Percentiles rank a stretch among this genome's conserved stretches.
These are phyloP conservation scores for Caenorhabditis zanzibari DNA, from an alignment of 2,888 invertebrate species.

Conservation along the genomic window DNA sequence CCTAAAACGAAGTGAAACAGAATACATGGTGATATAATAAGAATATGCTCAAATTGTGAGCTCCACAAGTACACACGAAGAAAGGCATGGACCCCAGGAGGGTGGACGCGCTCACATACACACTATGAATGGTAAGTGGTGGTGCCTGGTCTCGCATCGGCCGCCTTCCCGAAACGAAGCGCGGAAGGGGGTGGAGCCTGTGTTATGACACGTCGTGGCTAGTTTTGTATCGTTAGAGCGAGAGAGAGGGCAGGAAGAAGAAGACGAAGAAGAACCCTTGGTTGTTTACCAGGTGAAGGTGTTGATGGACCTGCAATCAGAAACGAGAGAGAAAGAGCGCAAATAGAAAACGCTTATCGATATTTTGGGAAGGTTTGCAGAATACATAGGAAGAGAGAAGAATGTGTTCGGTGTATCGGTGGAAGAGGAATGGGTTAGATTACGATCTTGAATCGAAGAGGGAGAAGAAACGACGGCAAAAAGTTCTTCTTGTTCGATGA, in stretches of 20 bases:
- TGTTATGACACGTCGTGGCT: slow-evolving; percentile 57
- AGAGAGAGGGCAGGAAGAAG: slow-evolving; percentile 23
- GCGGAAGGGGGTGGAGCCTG: slow-evolving; percentile 51
- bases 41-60: slow-evolving; percentile 4
- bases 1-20: background rate
- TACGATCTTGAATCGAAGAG: slow-evolving; percentile 23
- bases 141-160: slow-evolving; percentile 59
- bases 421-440: slow-evolving; percentile 20
- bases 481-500: slow-evolving; percentile 39
- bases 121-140: slow-evolving; percentile 62
- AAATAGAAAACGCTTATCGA: slow-evolving; percentile 19
- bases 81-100: slow-evolving; percentile 23
- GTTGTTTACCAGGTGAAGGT: slow-evolving; percentile 15
- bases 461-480: slow-evolving; percentile 14
- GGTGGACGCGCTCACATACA: slow-evolving; percentile 43
- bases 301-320: slow-evolving; percentile 33
- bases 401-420: slow-evolving; percentile 17
- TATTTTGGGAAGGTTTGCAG: background rate
- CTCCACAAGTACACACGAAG: slow-evolving; percentile 30
- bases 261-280: slow-evolving; percentile 20
- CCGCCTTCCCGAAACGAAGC: slow-evolving; percentile 56
- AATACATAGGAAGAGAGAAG: background rate
- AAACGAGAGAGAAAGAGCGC: too few relatives aligned
- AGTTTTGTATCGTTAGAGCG: slow-evolving; percentile 27
- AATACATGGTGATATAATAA: background rate